Evolutionary conservation across 2,113 vertebrate species (phyloP), one percentile per base, ranked within the genome.

Genomic region (Physeter macrocephalus): DNA sequence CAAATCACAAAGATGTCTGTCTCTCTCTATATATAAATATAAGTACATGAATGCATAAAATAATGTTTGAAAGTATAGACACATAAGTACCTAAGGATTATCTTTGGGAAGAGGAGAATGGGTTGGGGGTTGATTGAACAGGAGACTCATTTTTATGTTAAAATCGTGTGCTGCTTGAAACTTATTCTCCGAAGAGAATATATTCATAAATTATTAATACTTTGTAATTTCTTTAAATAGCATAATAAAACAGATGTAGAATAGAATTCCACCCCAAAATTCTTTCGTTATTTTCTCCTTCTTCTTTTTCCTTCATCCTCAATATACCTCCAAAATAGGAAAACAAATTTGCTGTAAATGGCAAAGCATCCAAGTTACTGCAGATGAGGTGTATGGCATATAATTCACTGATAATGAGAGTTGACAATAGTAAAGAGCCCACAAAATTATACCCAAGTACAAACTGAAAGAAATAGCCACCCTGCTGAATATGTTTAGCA

Each of bases 121-220:
- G 31, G 12, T 46, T 84, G 31, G 41, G 4, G 11, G 17, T 36
- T 31, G 8, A 39, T 93, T 90, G 29, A 93, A 69, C 5, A 62
- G 3, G 64, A 92, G 12, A 84, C 8, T 71, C 31, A 36, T 34
- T 92, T 81, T 64, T n/a, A 92, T n/a, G 49, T 85, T 77, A 95
- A 96, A 93, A 88, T 75, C 72, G 82, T 81, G 11, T 66, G 52
- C 25, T 90, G 20, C 43, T 71, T 95, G 12, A 96, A 88, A 93
- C 66, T 88, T 95, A 93, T 88, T 21, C 54, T 57, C 90, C 52
- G 46, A n/a, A 93, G 27, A 95, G 23, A 84, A 11, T 34, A 57
- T 82, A 87, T 41, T 54, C 36, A 72, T 57, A 41, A 49, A 52
- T 71, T 69, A 78, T 78, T 77, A 69, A 71, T 71, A 62, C 27